These are phyloP conservation scores for Lithobius niger DNA, from an alignment of 1,140 invertebrate species.

Conservation along the genomic window DNA sequence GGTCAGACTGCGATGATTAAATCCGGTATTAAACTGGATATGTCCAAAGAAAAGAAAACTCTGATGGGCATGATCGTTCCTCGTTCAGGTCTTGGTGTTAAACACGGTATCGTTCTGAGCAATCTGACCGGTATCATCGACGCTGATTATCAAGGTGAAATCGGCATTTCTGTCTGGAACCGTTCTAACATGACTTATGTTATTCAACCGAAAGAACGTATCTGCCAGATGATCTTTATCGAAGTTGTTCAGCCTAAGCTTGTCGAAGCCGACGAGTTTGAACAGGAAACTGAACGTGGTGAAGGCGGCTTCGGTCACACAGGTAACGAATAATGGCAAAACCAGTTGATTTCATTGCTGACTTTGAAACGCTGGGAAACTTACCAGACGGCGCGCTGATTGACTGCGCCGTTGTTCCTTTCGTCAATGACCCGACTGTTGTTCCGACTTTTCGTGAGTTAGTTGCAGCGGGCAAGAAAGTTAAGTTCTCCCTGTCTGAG, in stretches of 20 bases:
- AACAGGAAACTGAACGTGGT: not conserved
- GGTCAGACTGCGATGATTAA: not conserved
- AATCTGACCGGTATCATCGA: not conserved
- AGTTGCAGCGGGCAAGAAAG: too few species aligned
- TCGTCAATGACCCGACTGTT: too few species aligned
- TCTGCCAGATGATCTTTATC: not conserved
- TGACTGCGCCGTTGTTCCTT: too few species aligned
- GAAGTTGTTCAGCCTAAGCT: not conserved
- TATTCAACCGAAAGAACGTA: not conserved
- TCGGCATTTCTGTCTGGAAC: not conserved
- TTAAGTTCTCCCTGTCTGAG: too few species aligned
- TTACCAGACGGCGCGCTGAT: too few species aligned
- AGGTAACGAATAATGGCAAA: too few species aligned
- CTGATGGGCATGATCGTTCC: not conserved
- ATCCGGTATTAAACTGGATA: not conserved
- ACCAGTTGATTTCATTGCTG: too few species aligned
- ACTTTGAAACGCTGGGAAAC: too few species aligned
- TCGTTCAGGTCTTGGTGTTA: not conserved
- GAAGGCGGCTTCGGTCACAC: not conserved
- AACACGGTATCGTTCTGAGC: slow-evolving; percentile 1
- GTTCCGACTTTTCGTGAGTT: too few species aligned
- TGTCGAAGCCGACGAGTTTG: not conserved
- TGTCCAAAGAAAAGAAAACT: not conserved
- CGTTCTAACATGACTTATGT: not conserved
- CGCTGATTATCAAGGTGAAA: not conserved